These are phyloP conservation scores for Paracentrotus lividus DNA, from an alignment of 53 echinoderm and acorn worm genomes.

Conservation along the genomic window DNA sequence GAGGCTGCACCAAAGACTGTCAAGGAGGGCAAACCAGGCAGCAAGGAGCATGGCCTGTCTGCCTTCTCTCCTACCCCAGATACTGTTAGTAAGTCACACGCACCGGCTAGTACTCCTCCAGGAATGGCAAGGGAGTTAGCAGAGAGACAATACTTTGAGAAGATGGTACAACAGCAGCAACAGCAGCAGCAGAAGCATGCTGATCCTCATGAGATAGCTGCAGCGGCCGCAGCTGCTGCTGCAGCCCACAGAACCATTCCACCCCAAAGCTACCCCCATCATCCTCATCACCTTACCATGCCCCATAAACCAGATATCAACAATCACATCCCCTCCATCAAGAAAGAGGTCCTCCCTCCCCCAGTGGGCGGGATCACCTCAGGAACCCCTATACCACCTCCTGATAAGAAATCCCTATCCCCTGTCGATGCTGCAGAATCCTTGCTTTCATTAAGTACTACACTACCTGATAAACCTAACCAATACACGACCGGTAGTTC, in stretches of 20 bases:
- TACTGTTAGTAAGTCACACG: not conserved
- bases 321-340: constrained; percentile 48
- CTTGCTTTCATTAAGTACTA: constrained; percentile 86
- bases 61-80: constrained; percentile 35
- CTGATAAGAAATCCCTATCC: constrained; percentile 85
- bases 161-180: constrained; percentile 72
- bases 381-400: constrained; percentile 73
- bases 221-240: constrained; percentile 16
- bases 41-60: constrained; percentile 53
- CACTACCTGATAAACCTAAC: constrained; percentile 68
- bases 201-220: constrained; percentile 51
- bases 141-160: constrained; percentile 79
- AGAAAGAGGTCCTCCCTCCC: constrained; percentile 42
- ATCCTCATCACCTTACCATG: constrained; percentile 25
- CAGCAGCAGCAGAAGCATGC: constrained; percentile 47
- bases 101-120: constrained; percentile 35
- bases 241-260: constrained; percentile 65
- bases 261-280: constrained; percentile 68
- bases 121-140: constrained; percentile 54
- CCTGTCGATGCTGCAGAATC: constrained; percentile 98
- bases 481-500: constrained; percentile 28
- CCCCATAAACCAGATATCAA: constrained; percentile 60
- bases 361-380: not conserved
- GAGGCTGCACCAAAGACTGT: constrained; percentile 50
- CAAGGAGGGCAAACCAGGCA: constrained; percentile 53